phyloP scores from a whole-genome alignment of 1,140 invertebrate genomes.

The Drosophila aff. region DNA sequence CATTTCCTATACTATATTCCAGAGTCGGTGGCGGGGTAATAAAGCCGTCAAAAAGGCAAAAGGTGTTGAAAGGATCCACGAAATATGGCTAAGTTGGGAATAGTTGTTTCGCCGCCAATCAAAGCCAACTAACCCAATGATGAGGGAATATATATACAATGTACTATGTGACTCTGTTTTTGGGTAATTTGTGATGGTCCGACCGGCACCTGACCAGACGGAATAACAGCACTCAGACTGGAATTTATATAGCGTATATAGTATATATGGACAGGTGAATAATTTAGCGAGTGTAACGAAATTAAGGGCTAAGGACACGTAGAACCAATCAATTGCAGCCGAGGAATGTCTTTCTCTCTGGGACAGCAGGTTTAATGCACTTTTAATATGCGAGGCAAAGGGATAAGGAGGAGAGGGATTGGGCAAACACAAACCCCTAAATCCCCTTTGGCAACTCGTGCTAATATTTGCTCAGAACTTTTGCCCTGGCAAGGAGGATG shows the following conservation, averaged over 20 bases:
- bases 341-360: constrained; percentile 32
- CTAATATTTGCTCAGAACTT: constrained; percentile 66
- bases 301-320: constrained; percentile 61
- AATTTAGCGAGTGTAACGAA: constrained; percentile 62
- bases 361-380: constrained; percentile 73
- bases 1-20: neutral
- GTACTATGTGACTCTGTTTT: constrained; percentile 42
- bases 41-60: constrained; percentile 75
- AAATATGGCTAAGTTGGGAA: constrained; percentile 51
- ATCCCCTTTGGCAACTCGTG: constrained; percentile 30
- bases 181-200: constrained; percentile 37
- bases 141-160: constrained; percentile 36
- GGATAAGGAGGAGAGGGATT: neutral
- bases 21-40: constrained; percentile 42
- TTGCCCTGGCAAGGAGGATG: constrained; percentile 7
- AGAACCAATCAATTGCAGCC: constrained; percentile 73
- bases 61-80: constrained; percentile 76
- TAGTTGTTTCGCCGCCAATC: constrained; percentile 54
- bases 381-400: constrained; percentile 63
- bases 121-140: constrained; percentile 63
- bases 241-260: neutral
- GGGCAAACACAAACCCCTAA: constrained; percentile 5
- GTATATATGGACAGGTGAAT: constrained; percentile 55
- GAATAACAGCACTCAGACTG: constrained; percentile 36
- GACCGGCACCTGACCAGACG: constrained; percentile 48